Percentiles rank a stretch among this genome's conserved stretches.
Evolutionary conservation across 2,113 vertebrate genomes (phyloP).

Genomic region (Fulmarus glacialis): DNA sequence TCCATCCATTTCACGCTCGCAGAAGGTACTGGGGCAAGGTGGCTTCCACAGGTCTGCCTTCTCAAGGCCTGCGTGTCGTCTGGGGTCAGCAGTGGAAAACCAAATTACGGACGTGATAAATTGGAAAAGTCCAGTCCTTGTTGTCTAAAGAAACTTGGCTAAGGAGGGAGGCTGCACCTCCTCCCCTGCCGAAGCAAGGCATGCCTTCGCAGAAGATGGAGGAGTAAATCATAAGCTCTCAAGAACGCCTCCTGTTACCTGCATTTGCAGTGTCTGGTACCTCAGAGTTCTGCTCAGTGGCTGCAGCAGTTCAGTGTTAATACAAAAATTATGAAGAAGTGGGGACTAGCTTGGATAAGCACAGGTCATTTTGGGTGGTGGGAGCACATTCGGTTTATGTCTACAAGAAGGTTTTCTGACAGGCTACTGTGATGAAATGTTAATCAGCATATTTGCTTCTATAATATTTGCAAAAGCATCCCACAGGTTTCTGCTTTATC

Average conservation of each 20-base stretch:
- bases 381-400: neutral
- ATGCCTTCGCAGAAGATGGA: neutral
- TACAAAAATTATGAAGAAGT: neutral
- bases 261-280: neutral
- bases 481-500: neutral
- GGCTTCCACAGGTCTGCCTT: neutral
- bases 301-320: neutral
- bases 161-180: neutral
- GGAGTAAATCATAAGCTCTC: neutral
- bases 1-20: neutral
- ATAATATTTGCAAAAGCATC: neutral
- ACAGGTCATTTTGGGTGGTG: neutral
- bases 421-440: neutral
- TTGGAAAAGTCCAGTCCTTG: neutral
- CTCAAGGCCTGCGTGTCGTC: accelerated
- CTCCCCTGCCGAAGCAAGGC: neutral
- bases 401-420: neutral
- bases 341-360: neutral
- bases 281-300: neutral
- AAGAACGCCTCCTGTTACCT: neutral
- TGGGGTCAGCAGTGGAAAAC: neutral
- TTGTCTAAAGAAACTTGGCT: neutral
- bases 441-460: neutral
- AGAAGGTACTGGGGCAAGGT: accelerated
- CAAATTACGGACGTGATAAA: neutral